phyloP scores from a whole-genome alignment of 2,888 invertebrate species.

The Serripes groenlandicus region DNA sequence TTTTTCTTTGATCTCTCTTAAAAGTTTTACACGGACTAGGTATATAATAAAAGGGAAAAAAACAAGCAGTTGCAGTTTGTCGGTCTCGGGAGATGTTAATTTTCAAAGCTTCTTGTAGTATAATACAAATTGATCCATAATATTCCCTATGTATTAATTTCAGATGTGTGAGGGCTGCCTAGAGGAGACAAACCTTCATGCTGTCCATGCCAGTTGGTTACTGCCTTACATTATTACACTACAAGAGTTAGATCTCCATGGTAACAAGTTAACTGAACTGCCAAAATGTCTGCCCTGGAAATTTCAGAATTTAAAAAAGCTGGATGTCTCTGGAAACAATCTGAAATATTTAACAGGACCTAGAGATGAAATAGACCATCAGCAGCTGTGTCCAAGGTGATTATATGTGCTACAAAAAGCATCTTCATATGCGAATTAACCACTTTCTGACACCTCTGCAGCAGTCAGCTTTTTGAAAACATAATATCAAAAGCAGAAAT shows the following conservation, averaged over 20 bases:
- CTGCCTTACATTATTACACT: constrained; percentile 53
- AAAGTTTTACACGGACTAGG: no score
- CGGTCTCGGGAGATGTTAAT: no score
- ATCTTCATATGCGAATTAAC: no score
- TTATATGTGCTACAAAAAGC: no score
- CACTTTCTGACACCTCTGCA: no score
- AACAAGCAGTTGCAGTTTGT: no score
- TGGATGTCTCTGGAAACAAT: constrained; percentile 69
- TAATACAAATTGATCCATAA: no score
- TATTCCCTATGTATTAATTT: constrained; percentile 24
- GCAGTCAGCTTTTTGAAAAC: no score
- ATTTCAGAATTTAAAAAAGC: constrained; percentile 64
- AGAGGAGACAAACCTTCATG: constrained; percentile 44
- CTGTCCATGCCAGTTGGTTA: constrained; percentile 70
- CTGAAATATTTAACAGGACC: constrained; percentile 50
- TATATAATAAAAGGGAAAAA: no score
- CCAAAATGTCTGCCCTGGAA: constrained; percentile 76
- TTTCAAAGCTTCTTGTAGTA: no score
- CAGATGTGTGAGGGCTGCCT: constrained; percentile 51
- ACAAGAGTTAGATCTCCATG: constrained; percentile 68
- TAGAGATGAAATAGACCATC: constrained; percentile 13
- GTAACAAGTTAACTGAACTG: constrained; percentile 69
- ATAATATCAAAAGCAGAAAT: no score
- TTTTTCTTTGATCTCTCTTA: no score
- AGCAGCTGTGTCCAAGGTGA: constrained; percentile 65